Percentiles rank a stretch among this genome's conserved stretches.
Evolutionary conservation across 2,888 invertebrate genomes (phyloP).

Genomic region (Xanthorhoe designata): DNA sequence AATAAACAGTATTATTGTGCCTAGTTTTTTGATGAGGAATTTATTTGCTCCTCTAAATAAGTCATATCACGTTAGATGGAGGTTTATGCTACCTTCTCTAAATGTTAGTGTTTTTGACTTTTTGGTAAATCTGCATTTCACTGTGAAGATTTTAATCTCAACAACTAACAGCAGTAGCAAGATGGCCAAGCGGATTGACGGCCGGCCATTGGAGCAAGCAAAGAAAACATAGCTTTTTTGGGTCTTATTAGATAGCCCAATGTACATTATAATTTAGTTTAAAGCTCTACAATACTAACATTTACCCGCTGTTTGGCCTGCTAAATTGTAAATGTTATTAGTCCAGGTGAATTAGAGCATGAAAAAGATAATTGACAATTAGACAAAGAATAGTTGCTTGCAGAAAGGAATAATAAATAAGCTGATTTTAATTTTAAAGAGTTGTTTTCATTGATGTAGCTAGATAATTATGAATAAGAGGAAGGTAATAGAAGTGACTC

Average conservation of each 20-base stretch:
- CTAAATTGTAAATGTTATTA: slow-evolving; percentile 12
- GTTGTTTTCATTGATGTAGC: no score
- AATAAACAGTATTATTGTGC: no score
- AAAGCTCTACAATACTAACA: slow-evolving; percentile 8
- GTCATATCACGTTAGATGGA: no score
- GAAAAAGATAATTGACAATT: slow-evolving; percentile 9
- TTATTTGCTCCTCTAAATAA: no score
- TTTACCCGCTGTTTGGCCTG: slow-evolving; percentile 11
- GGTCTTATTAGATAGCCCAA: neutral
- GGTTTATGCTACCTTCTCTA: no score
- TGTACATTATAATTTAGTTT: neutral
- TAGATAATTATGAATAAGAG: no score
- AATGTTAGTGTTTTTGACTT: no score
- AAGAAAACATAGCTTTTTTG: neutral
- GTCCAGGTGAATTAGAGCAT: slow-evolving; percentile 12
- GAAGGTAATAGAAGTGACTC: neutral
- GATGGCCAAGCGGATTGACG: no score
- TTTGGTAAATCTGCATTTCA: neutral
- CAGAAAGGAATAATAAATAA: neutral
- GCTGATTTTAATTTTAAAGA: no score
- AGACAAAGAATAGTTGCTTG: neutral
- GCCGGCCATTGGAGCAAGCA: neutral
- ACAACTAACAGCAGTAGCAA: no score
- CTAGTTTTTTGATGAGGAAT: no score
- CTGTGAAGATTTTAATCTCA: neutral